Evolutionary conservation across 2,113 vertebrate genomes (phyloP).

Genomic region (Phalacrocorax brasilianus): DNA sequence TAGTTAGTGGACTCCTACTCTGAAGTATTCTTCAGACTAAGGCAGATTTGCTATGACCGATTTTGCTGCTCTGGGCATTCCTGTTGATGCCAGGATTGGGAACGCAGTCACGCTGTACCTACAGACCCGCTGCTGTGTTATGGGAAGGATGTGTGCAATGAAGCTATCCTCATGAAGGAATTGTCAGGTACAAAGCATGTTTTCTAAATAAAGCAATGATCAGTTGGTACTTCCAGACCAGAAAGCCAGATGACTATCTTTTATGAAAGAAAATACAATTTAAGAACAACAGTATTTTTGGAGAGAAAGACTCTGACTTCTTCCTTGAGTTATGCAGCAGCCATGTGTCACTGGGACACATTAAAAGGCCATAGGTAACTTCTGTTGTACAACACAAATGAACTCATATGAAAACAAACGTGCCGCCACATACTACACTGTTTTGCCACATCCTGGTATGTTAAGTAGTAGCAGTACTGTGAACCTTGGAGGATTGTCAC

Average conservation of each 20-base stretch:
- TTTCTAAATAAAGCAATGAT: not conserved
- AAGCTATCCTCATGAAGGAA: not conserved
- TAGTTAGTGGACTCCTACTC: not conserved
- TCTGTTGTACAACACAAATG: not conserved
- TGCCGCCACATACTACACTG: rapidly evolving
- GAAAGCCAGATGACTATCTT: not conserved
- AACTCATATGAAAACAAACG: not conserved
- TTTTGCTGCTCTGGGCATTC: not conserved
- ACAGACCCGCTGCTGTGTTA: not conserved
- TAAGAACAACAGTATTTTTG: not conserved
- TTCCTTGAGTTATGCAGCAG: not conserved
- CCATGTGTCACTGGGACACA: not conserved
- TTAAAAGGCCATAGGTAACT: not conserved
- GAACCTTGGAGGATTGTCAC: not conserved
- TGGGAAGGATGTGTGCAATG: not conserved
- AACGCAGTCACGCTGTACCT: not conserved
- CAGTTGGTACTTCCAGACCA: not conserved
- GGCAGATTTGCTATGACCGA: not conserved
- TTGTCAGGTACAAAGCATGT: not conserved
- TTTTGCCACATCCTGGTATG: not conserved
- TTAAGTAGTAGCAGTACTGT: not conserved
- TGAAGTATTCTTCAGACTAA: not conserved
- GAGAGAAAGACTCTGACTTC: not conserved
- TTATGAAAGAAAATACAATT: not conserved
- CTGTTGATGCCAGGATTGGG: not conserved